Conservation (phyloP, 1,140 invertebrate genomes). For the Eufriesea mexicana region DNA sequence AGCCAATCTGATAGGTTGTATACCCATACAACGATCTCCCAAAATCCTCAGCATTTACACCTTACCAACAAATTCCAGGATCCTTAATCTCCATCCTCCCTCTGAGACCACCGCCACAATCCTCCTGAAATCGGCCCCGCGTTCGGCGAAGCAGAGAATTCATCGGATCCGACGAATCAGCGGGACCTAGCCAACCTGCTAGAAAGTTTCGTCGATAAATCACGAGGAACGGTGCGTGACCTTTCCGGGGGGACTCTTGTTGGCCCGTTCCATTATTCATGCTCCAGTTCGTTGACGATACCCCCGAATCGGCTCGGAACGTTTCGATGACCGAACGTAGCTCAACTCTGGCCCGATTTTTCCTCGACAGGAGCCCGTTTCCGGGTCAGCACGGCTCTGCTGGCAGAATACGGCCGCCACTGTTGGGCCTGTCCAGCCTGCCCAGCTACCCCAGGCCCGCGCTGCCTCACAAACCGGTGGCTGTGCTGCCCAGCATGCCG, state of each 20-base stretch:
- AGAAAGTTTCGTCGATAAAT: constrained; percentile 42
- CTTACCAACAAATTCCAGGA: too few relatives aligned
- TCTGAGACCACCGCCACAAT: too few relatives aligned
- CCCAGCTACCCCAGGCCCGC: constrained; percentile 65
- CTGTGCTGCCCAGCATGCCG: constrained; percentile 49
- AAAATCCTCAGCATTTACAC: too few relatives aligned
- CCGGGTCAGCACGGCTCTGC: constrained; percentile 70
- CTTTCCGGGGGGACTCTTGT: constrained; percentile 20
- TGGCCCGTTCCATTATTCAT: constrained; percentile 56
- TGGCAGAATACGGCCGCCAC: constrained; percentile 72
- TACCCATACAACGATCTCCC: too few relatives aligned
- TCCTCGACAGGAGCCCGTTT: constrained; percentile 67
- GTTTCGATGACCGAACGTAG: background rate
- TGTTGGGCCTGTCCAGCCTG: constrained; percentile 72
- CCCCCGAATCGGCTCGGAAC: background rate
- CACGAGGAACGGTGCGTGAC: constrained; percentile 27
- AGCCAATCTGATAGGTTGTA: too few relatives aligned
- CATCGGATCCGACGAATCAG: too few relatives aligned
- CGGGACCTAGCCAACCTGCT: background rate
- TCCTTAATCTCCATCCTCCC: too few relatives aligned
- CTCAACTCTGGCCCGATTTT: constrained; percentile 5
- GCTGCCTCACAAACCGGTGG: constrained; percentile 18
- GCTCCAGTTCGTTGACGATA: constrained; percentile 54
- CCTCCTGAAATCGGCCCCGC: too few relatives aligned
- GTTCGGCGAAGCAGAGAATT: too few relatives aligned